Base-by-base conservation (phyloP, 2,113 vertebrate genomes). In the Chinchilla lanigera region DNA sequence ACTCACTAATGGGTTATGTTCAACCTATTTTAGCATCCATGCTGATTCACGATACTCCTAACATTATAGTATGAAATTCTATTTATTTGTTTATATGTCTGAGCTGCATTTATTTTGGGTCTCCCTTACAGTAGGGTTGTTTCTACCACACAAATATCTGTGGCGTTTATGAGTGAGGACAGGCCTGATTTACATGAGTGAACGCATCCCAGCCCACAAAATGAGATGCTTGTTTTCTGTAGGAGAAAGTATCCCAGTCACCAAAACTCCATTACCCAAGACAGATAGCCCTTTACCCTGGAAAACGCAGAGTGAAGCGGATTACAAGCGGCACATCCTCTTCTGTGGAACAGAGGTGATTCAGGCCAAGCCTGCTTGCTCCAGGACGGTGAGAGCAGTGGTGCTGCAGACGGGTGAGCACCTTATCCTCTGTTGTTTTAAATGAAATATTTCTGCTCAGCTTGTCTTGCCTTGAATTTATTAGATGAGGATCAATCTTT, bases 261-360 rank as follows among this genome's bases (percentile, higher is more conserved):
- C 98, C 12, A 99, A 99, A 98, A 98, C 97, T 2, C 92, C 96
- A 0, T 81, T 99, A 87, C 98, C 98, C 20, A 91, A 38, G 65
- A 71, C 44, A 52, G 96, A 98, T 17, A 88, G 97, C 81, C 54
- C 94, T 14, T 95, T 91, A 61, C 98, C 99, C 61, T 99, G 99
- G 99, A 98, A 96, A 93, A 47, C 8, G 0, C 95, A 98, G 60
- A 98, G 98, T 10, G 98, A 98, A 28, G 98, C 96, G 2, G 99
- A 99, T 83, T 98, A 98, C 92, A 98, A 97, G 90, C 98, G 98
- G 28, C 99, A 99, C 0, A 5, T 99, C 47, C 98, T 99, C 8
- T 99, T 99, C 98, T 99, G 99, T 54, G 99, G 99, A 78, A 99
- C 99, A 8, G 98, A 99, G 90, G 97, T 99, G 61, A 98, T 99